These are phyloP conservation scores for Arrhamphus sclerolepis DNA, from an alignment of 2,797 vertebrate species.

Conservation along the genomic window DNA sequence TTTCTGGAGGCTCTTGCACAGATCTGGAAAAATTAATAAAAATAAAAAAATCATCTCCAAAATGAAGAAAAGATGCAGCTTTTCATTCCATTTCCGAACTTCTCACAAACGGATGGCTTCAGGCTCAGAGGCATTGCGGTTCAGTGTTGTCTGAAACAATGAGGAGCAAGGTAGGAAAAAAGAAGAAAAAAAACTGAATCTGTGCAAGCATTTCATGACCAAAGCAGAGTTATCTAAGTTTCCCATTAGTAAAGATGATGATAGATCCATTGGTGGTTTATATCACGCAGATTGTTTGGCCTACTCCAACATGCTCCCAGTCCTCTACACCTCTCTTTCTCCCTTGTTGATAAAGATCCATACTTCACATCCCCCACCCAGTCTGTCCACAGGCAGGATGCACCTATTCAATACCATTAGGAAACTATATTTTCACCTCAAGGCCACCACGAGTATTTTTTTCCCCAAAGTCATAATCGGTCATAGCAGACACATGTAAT, in stretches of 20 bases:
- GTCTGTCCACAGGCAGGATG: conserved; percentile 20
- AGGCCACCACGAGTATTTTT: not conserved
- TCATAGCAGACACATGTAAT: not conserved
- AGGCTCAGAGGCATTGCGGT: not conserved
- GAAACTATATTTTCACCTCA: not conserved
- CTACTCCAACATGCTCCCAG: conserved; percentile 41
- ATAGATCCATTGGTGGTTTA: conserved; percentile 4
- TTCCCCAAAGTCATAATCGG: not conserved
- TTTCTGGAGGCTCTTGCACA: conserved; percentile 28
- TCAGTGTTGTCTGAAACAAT: not conserved
- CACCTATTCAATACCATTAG: not conserved
- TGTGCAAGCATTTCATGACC: not conserved
- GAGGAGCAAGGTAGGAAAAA: not conserved
- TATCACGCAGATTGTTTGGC: conserved; percentile 58
- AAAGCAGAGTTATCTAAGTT: not conserved
- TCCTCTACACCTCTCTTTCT: conserved; percentile 51
- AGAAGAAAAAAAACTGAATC: not conserved
- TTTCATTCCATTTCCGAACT: conserved; percentile 5
- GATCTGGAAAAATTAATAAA: too few relatives aligned
- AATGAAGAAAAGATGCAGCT: not conserved
- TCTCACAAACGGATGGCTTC: conserved; percentile 5
- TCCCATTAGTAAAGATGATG: not conserved
- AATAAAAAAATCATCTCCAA: conserved; percentile 14
- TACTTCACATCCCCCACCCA: conserved; percentile 65
- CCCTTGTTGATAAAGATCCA: conserved; percentile 62